Conservation (phyloP, 2,888 invertebrate species). For the Antheraea yamamai region DNA sequence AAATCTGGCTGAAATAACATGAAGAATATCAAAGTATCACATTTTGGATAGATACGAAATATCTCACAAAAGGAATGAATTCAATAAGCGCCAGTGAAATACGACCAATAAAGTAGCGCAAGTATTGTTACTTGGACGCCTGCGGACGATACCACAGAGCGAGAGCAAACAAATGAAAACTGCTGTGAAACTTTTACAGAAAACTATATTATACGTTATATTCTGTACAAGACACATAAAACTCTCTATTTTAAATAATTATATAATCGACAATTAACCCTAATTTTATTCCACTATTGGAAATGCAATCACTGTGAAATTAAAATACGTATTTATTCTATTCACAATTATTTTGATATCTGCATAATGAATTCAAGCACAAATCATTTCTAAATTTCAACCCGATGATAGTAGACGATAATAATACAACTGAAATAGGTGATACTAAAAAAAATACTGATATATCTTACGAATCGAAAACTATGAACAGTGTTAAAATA, state of each 20-base stretch:
- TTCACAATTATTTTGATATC: no score
- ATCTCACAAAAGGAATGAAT: slow-evolving; percentile 20
- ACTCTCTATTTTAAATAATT: not conserved
- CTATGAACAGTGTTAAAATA: not conserved
- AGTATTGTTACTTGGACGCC: slow-evolving; percentile 25
- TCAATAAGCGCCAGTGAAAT: slow-evolving; percentile 27
- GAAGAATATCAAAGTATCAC: not conserved
- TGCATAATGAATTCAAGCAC: not conserved
- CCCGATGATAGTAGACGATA: not conserved
- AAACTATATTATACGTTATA: slow-evolving; percentile 3
- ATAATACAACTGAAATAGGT: not conserved
- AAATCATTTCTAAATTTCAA: not conserved
- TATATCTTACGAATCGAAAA: not conserved
- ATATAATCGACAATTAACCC: not conserved
- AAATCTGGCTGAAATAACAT: not conserved
- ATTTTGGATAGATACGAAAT: slow-evolving; percentile 7
- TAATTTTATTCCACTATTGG: not conserved
- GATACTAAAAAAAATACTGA: not conserved
- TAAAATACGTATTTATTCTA: not conserved
- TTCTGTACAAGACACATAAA: not conserved
- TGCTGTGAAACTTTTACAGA: slow-evolving; percentile 18
- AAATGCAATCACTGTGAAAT: not conserved
- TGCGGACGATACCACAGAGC: slow-evolving; percentile 30
- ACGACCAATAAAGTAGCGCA: slow-evolving; percentile 23
- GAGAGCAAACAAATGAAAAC: slow-evolving; percentile 28